Percentiles rank a stretch among this genome's conserved stretches.
These are phyloP conservation scores for Oxyruncus cristatus DNA, from an alignment of 2,113 vertebrate genomes.

Conservation along the genomic window DNA sequence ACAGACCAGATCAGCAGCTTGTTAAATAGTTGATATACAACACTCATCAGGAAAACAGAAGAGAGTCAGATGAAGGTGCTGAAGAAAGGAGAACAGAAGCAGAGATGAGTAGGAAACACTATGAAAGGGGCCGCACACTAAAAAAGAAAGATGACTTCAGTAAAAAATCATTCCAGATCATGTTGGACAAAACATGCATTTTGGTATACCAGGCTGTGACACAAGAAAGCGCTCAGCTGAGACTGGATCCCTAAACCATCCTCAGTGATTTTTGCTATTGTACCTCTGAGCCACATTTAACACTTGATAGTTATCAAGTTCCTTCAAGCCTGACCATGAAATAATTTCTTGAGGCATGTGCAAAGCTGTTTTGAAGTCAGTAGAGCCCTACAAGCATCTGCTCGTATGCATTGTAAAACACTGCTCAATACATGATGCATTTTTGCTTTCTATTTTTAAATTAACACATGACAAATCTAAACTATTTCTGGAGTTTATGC, in stretches of 20 bases:
- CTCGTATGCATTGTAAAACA: background rate
- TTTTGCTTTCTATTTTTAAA: background rate
- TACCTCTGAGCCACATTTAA: background rate
- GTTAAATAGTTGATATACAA: background rate
- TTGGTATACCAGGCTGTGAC: background rate
- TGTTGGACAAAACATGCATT: background rate
- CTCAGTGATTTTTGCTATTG: background rate
- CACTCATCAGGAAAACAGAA: background rate
- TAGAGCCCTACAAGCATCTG: background rate
- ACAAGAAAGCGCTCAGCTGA: background rate
- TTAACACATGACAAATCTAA: background rate
- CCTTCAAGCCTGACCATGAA: background rate
- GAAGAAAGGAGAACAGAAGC: background rate
- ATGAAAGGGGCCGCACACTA: background rate
- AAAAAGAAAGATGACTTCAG: background rate
- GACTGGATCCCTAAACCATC: background rate
- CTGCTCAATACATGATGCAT: background rate
- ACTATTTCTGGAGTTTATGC: background rate
- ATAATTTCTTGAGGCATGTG: background rate
- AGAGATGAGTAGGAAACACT: background rate
- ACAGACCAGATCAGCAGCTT: background rate
- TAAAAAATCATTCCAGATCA: background rate
- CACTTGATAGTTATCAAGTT: background rate
- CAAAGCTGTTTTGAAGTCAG: background rate
- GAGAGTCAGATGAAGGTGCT: background rate